phyloP scores from a whole-genome alignment of 2,113 vertebrate genomes.

The Danionella cerebrum region DNA sequence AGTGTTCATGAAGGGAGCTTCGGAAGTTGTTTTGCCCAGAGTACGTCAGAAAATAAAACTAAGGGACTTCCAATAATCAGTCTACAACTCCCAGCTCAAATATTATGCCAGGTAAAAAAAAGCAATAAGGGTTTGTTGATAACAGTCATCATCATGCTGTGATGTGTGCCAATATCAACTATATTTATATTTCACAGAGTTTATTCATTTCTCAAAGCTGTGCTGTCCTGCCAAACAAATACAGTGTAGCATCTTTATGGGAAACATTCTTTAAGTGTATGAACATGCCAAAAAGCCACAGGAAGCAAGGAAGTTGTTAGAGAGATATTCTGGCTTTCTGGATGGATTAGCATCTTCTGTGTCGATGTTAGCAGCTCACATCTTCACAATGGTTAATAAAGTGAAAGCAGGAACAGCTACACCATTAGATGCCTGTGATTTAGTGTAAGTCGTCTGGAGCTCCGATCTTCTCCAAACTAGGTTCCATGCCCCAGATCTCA shows the following conservation, averaged over 20 bases:
- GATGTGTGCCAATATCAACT: not conserved
- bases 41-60: no score
- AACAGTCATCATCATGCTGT: not conserved
- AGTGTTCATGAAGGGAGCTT: not conserved
- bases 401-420: slow-evolving; percentile 3
- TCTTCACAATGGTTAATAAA: slow-evolving; percentile 14
- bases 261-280: not conserved
- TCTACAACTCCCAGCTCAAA: not conserved
- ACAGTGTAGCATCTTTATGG: not conserved
- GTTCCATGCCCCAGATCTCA: slow-evolving; percentile 74
- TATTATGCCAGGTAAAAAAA: not conserved
- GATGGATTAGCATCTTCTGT: not conserved
- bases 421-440: not conserved
- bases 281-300: not conserved
- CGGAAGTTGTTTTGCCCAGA: no score
- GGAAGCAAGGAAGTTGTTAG: not conserved
- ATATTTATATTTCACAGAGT: not conserved
- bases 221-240: not conserved
- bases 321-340: slow-evolving; percentile 15
- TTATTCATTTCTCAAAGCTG: not conserved
- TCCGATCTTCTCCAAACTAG: slow-evolving; percentile 56
- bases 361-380: not conserved
- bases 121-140: not conserved
- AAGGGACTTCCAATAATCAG: no score
- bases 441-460: slow-evolving; percentile 60